phyloP scores from a whole-genome alignment of 2,888 invertebrate genomes.

The Rhagonycha lutea region DNA sequence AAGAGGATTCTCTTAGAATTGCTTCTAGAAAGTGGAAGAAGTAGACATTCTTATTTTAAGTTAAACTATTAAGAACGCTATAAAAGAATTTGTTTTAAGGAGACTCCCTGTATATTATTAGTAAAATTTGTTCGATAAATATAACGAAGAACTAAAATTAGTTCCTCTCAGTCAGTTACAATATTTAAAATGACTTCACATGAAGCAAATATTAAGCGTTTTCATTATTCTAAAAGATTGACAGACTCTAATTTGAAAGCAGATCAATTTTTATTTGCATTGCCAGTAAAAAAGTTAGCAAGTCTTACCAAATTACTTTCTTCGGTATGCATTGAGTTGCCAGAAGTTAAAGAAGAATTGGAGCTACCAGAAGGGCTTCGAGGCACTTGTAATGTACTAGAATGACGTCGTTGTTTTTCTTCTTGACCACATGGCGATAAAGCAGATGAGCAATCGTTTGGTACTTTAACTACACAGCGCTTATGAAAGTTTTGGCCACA shows the following conservation, averaged over 20 bases:
- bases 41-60: too few species aligned
- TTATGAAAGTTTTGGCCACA: conserved; percentile 99
- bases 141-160: background rate
- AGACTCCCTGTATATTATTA: background rate
- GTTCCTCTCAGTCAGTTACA: background rate
- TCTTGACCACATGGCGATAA: conserved; percentile 48
- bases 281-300: conserved; percentile 53
- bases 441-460: conserved; percentile 87
- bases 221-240: background rate
- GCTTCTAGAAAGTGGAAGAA: too few species aligned
- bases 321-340: conserved; percentile 57
- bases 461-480: conserved; percentile 94
- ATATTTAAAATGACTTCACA: background rate
- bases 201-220: background rate
- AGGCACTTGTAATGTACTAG: conserved; percentile 58
- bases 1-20: too few species aligned
- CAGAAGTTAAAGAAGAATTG: conserved; percentile 67
- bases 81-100: background rate
- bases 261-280: conserved; percentile 43
- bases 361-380: conserved; percentile 80
- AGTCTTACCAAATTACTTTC: conserved; percentile 78
- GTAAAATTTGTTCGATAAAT: background rate
- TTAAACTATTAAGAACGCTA: background rate
- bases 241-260: background rate
- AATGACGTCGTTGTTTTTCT: conserved; percentile 53